phyloP scores from a whole-genome alignment of 37 sponge, comb jelly and placozoan genomes.

The Tethya wilhelma region DNA sequence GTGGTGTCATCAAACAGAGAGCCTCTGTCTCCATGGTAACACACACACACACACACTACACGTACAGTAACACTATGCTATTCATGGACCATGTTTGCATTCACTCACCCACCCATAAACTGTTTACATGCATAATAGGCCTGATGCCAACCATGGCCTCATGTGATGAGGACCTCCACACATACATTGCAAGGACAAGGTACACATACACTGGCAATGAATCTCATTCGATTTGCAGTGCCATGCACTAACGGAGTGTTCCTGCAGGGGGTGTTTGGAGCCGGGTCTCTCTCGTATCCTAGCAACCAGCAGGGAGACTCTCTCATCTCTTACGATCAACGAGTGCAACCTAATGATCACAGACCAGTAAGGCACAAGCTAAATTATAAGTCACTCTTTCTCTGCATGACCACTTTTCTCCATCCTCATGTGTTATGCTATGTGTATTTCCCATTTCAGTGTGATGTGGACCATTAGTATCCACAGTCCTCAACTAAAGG shows the following conservation, averaged over 20 bases:
- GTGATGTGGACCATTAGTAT: constrained; percentile 54
- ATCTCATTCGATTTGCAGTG: background rate
- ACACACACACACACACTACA: background rate
- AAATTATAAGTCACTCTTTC: no score
- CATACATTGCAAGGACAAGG: constrained; percentile 43
- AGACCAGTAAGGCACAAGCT: constrained; percentile 30
- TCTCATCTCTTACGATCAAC: constrained; percentile 24
- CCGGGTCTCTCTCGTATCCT: constrained; percentile 28
- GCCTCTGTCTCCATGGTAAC: constrained; percentile 41
- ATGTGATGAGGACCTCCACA: constrained; percentile 45
- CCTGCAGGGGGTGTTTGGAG: constrained; percentile 49
- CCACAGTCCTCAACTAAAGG: constrained; percentile 27
- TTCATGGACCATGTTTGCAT: background rate
- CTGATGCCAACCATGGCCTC: constrained; percentile 53
- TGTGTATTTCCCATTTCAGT: background rate
- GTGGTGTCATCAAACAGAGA: constrained; percentile 38
- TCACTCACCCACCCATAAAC: background rate
- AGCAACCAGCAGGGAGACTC: background rate
- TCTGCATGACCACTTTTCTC: no score
- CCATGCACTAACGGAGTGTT: background rate
- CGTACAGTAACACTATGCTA: background rate
- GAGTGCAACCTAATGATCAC: constrained; percentile 64
- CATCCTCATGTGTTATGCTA: background rate
- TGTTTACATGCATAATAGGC: constrained; percentile 12
- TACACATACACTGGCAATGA: background rate